These are phyloP conservation scores for Halichoerus grypus DNA, from an alignment of 2,113 vertebrate species.

Conservation along the genomic window DNA sequence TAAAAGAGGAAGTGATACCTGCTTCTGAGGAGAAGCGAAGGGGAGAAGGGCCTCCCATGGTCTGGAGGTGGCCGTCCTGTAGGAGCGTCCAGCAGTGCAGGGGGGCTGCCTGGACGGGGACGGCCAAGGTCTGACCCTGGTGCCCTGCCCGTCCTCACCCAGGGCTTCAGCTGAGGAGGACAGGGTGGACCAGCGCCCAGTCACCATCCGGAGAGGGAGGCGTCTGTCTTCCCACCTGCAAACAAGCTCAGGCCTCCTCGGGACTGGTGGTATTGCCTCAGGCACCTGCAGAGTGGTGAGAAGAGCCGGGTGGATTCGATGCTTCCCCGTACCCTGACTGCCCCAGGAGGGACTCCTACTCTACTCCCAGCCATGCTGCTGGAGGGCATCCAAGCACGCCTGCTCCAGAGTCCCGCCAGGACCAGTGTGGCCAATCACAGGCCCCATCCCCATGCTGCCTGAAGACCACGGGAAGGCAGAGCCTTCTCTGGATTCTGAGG, in stretches of 20 bases:
- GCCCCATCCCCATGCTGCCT: neutral
- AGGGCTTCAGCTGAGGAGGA: neutral
- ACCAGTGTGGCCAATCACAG: fast-evolving
- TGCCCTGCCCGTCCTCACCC: no score
- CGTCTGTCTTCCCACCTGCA: neutral
- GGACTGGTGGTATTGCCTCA: fast-evolving
- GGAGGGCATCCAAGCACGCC: fast-evolving
- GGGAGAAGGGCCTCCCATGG: fast-evolving
- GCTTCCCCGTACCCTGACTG: fast-evolving
- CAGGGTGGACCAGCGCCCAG: neutral
- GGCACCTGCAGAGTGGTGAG: neutral
- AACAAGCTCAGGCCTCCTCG: no score
- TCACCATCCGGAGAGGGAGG: no score
- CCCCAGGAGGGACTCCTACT: neutral
- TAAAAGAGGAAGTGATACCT: neutral
- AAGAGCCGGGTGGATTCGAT: no score
- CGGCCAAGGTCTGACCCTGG: no score
- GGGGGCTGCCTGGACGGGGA: neutral
- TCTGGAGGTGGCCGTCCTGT: fast-evolving
- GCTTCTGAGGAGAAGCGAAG: neutral
- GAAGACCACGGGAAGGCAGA: neutral
- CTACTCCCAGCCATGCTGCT: fast-evolving
- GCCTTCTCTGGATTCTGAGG: neutral
- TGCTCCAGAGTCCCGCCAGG: neutral
- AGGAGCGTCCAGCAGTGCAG: fast-evolving